Evolutionary conservation across 2,113 vertebrate genomes (phyloP).

Genomic region (Gorsachius goisagi): DNA sequence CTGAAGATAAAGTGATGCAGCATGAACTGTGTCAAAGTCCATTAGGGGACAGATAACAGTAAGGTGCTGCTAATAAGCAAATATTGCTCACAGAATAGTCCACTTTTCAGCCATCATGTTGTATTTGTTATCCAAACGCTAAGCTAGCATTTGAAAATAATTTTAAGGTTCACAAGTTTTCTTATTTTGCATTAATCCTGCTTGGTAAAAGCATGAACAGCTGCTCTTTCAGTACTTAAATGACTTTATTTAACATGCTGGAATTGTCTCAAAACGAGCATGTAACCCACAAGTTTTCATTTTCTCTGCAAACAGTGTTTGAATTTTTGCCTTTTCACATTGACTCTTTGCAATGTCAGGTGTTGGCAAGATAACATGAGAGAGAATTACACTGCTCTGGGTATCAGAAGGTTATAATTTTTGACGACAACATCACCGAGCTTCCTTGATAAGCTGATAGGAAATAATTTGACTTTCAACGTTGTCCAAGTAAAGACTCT

Average conservation of each 20-base stretch:
- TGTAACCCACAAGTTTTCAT: not conserved
- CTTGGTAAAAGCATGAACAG: not conserved
- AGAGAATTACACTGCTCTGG: not conserved
- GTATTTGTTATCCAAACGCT: not conserved
- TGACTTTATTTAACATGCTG: not conserved
- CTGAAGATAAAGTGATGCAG: not conserved
- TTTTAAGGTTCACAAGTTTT: not conserved
- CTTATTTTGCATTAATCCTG: not conserved
- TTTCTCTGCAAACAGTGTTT: not conserved
- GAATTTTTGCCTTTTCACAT: slow-evolving; percentile 14
- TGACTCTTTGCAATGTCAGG: not conserved
- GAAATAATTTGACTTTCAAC: not conserved
- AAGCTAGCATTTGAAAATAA: not conserved
- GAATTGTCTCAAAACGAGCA: not conserved
- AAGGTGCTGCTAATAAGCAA: not conserved
- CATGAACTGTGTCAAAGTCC: not conserved
- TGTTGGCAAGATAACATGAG: not conserved
- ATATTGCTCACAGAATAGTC: not conserved
- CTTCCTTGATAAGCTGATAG: not conserved
- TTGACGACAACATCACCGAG: not conserved
- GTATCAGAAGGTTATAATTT: not conserved
- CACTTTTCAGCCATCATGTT: not conserved
- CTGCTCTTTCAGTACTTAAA: not conserved
- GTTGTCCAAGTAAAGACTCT: not conserved
- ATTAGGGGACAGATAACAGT: not conserved